Base-by-base conservation (phyloP, 2,888 invertebrate genomes). In the Laspeyria flexula region DNA sequence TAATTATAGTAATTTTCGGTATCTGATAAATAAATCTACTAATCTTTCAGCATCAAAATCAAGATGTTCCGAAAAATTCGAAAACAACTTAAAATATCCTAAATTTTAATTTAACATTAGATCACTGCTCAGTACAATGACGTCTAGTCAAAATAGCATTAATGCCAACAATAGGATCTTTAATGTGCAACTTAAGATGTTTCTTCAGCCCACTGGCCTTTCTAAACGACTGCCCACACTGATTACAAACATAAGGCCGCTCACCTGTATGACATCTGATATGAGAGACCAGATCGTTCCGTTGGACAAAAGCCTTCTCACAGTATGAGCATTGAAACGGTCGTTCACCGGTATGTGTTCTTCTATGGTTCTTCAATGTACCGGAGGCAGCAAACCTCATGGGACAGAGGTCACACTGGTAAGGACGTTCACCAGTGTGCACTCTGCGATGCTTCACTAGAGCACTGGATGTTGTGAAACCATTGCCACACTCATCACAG, bases 341-440 rank as follows among this genome's bases (percentile, higher is more conserved):
- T 1, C 93, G 81, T 56, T 94, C 94, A 0, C 94, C 94, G 0
- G 94, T 94, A 49, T 94, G 94, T 0, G 93, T 94, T 0, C 94
- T 77, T 0, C 93, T 79, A 61, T 91, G 91, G 66, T 94, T 94
- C 65, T 93, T 94, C 0, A 94, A 71, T 0, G 94, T 94, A 0
- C 94, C 93, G 0, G 94, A 86, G 0, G 93, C 93, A 0, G 93
- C 88, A 43, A 94, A 90, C 5, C 90, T 86, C 93, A 94, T 92
- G 0, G 93, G 89, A 40, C 94, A 94, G 0, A 94, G 75, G 23
- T 94, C 94, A 55, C 94, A 94, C 0, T 86, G 88, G 60, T 94
- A 94, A 0, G 94, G 94, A 0, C 93, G 73, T 53, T 94, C 94
- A 0, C 94, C 94, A 0, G 94, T 94, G 67, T 94, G 94, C 4